A percentile compares a stretch with the other conserved stretches of the same genome.
Conservation (phyloP, 2,888 invertebrate species). For the Elegia similella region DNA sequence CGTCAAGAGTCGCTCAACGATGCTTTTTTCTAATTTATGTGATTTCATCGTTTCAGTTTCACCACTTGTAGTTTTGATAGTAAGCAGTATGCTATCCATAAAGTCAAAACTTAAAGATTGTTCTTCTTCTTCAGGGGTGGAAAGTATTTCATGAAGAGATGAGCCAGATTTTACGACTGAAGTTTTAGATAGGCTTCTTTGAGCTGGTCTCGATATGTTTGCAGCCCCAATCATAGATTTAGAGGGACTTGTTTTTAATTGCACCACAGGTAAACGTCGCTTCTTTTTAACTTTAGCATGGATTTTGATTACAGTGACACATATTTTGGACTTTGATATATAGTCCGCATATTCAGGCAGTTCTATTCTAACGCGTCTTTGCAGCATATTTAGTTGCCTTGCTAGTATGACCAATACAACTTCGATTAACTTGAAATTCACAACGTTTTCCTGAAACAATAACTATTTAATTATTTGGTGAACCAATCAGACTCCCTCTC, state of each 20-base stretch:
- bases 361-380: slow-evolving; percentile 53
- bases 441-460: slow-evolving; percentile 49
- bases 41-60: too few species aligned
- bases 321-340: slow-evolving; percentile 37
- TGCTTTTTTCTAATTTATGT: too few species aligned
- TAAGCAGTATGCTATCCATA: too few species aligned
- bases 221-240: not conserved
- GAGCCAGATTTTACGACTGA: too few species aligned
- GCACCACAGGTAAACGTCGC: slow-evolving; percentile 23
- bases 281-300: slow-evolving; percentile 43
- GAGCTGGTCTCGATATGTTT: not conserved
- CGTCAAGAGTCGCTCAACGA: too few species aligned
- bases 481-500: too few species aligned
- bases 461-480: not conserved
- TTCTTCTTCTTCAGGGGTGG: too few species aligned
- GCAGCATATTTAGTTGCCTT: slow-evolving; percentile 58
- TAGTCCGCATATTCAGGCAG: slow-evolving; percentile 26
- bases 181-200: too few species aligned
- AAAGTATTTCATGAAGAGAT: too few species aligned
- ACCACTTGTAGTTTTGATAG: too few species aligned
- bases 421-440: slow-evolving; percentile 65
- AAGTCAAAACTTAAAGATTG: too few species aligned
- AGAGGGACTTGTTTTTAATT: not conserved
- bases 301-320: slow-evolving; percentile 60
- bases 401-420: slow-evolving; percentile 63